A percentile compares a stretch with the other conserved stretches of the same genome.
These are phyloP conservation scores for Cactoblastis cactorum DNA, from an alignment of 2,888 invertebrate species.

Conservation along the genomic window DNA sequence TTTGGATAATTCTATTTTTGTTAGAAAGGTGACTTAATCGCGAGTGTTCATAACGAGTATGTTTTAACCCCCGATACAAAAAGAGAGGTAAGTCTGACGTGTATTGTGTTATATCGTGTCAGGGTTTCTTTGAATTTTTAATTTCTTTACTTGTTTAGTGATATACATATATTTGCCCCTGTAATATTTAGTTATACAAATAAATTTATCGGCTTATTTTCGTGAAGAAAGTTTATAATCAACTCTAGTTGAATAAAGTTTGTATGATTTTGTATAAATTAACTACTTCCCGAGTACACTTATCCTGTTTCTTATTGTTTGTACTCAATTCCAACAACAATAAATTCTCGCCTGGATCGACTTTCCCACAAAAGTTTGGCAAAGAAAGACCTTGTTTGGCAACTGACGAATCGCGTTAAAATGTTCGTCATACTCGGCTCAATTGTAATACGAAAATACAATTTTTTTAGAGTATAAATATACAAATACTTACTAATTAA, in stretches of 20 bases:
- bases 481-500: too few species aligned
- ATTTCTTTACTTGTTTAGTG: too few species aligned
- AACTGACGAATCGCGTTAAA: constrained; percentile 1
- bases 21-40: too few species aligned
- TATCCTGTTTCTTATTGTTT: constrained; percentile 7
- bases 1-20: too few species aligned
- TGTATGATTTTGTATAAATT: background rate
- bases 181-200: too few species aligned
- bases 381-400: background rate
- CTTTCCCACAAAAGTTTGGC: background rate
- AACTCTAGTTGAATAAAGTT: background rate
- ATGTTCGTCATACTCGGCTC: background rate
- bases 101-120: too few species aligned
- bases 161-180: too few species aligned
- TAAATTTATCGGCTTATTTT: background rate
- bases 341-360: background rate
- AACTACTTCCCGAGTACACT: background rate
- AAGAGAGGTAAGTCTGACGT: too few species aligned
- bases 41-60: too few species aligned
- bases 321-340: background rate
- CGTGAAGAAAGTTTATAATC: background rate
- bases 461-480: background rate
- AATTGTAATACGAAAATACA: background rate
- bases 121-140: too few species aligned
- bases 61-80: too few species aligned